Conservation (phyloP, 2,888 invertebrate species). For the Liopterus haemorrhoidalis region DNA sequence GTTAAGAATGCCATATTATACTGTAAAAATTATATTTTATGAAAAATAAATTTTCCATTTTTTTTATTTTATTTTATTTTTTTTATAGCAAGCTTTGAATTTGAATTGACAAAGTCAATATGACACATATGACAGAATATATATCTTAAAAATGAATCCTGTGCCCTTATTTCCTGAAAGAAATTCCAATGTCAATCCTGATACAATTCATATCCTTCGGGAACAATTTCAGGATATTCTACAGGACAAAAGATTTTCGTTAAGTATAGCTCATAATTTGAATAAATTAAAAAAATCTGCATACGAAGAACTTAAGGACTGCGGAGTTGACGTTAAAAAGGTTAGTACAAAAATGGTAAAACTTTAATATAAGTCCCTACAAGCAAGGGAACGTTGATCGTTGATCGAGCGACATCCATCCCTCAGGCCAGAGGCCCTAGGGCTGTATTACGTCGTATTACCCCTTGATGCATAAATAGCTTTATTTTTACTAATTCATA, state of each 20-base stretch:
- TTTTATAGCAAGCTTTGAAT: neutral
- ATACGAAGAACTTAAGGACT: conserved; percentile 21
- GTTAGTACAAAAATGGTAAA: conserved; percentile 21
- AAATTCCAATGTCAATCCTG: conserved; percentile 32
- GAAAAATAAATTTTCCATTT: neutral
- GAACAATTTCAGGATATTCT: conserved; percentile 39
- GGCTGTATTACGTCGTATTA: too few species aligned
- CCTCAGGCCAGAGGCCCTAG: too few species aligned
- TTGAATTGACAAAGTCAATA: neutral
- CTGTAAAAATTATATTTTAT: too few species aligned
- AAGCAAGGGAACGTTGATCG: too few species aligned
- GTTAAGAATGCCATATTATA: too few species aligned
- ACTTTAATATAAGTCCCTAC: conserved; percentile 1
- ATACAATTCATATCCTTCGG: conserved; percentile 36
- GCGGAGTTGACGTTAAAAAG: conserved; percentile 30
- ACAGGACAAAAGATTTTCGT: conserved; percentile 30
- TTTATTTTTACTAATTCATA: conserved; percentile 2
- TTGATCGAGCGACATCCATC: too few species aligned
- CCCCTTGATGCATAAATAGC: neutral
- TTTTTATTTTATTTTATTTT: neutral
- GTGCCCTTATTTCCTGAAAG: conserved; percentile 37
- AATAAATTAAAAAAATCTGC: conserved; percentile 34
- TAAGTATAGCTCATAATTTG: conserved; percentile 37
- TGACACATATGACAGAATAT: neutral
- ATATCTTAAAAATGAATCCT: conserved; percentile 38